These are phyloP conservation scores for Cerceris ruficornis DNA, from an alignment of 2,888 invertebrate species.

Conservation along the genomic window DNA sequence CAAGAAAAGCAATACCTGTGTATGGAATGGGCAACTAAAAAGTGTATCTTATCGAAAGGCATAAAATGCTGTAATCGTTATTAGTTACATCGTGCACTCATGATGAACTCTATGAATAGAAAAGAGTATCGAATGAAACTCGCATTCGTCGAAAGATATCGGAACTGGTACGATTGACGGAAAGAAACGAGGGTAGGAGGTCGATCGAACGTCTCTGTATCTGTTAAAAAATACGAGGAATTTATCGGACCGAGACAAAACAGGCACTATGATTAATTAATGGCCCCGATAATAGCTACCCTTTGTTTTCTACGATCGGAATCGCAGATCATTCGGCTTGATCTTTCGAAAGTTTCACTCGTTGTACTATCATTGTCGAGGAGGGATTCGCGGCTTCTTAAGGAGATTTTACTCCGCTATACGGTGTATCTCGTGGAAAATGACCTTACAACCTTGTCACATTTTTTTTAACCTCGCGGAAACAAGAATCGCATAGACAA, in stretches of 20 bases:
- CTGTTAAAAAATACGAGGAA: constrained; percentile 48
- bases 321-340: constrained; percentile 24
- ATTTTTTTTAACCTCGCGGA: neutral
- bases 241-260: constrained; percentile 49
- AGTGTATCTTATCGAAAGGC: neutral
- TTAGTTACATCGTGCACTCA: neutral
- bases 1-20: constrained; percentile 8
- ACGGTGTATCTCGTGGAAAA: neutral
- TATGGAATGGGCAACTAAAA: neutral
- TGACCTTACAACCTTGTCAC: neutral
- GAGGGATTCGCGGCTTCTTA: neutral
- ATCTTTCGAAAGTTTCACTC: constrained; percentile 13
- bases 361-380: neutral
- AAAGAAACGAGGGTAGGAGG: constrained; percentile 71
- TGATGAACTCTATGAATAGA: constrained; percentile 21
- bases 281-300: constrained; percentile 17
- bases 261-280: constrained; percentile 50
- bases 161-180: constrained; percentile 51
- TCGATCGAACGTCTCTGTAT: constrained; percentile 49
- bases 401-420: neutral
- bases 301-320: constrained; percentile 37
- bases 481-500: neutral
- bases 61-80: constrained; percentile 13
- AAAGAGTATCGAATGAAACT: constrained; percentile 20
- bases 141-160: constrained; percentile 40